Conservation (phyloP, 2,113 vertebrate species). For the Globicephala melas region DNA sequence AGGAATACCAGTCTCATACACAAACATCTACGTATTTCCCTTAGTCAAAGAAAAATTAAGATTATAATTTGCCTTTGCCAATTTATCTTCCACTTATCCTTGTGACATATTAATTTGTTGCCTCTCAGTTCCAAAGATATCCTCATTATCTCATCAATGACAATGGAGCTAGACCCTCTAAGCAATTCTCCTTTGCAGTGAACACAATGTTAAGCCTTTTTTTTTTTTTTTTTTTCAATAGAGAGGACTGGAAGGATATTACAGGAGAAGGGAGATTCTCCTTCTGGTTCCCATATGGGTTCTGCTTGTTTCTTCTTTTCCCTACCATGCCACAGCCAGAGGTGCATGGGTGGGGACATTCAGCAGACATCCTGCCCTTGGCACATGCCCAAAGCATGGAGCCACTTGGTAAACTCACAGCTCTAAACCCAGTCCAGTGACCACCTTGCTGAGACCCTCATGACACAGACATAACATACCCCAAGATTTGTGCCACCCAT, state of each 20-base stretch:
- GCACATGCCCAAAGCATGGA: background rate
- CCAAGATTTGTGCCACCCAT: no score
- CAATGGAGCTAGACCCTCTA: background rate
- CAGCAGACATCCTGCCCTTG: background rate
- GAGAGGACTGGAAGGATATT: background rate
- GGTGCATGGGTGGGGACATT: no score
- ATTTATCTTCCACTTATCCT: background rate
- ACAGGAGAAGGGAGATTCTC: background rate
- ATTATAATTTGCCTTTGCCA: background rate
- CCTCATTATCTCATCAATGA: background rate
- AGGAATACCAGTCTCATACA: background rate
- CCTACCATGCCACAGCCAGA: background rate
- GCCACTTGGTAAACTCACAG: background rate
- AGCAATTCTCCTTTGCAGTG: background rate
- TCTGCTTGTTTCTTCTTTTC: background rate
- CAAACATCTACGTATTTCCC: background rate
- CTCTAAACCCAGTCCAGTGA: background rate
- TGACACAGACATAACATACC: background rate
- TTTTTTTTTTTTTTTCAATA: background rate
- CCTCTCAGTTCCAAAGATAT: background rate
- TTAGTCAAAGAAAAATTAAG: background rate
- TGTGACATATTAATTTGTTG: background rate
- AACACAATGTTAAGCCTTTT: background rate
- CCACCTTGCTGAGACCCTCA: background rate
- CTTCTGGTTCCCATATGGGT: background rate